Evolutionary conservation across 2,797 vertebrate genomes (phyloP).

Genomic region (Sebastes diploproa): DNA sequence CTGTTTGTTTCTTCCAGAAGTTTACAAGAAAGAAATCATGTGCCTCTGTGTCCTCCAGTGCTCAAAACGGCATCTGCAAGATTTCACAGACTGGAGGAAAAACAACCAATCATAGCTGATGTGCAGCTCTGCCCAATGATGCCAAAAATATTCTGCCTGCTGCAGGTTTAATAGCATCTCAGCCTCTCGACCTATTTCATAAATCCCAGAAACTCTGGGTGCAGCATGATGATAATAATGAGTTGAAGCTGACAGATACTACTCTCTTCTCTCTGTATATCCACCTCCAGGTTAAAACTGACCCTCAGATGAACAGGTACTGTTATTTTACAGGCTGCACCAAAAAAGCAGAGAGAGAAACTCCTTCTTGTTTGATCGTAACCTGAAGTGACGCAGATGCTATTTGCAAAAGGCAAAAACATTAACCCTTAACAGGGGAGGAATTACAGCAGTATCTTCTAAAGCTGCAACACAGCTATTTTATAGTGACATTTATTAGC

Average conservation of each 20-base stretch:
- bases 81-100: too few species aligned
- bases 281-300: too few species aligned
- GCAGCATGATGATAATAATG: not conserved
- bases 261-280: not conserved
- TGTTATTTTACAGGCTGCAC: not conserved
- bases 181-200: not conserved
- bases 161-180: too few species aligned
- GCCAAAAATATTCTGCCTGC: too few species aligned
- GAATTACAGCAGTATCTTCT: fast-evolving
- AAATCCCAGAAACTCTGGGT: not conserved
- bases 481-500: not conserved
- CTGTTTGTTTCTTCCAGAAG: not conserved
- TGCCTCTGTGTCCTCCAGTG: fast-evolving
- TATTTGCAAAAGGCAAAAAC: slow-evolving; percentile 38
- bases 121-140: too few species aligned
- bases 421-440: not conserved
- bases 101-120: too few species aligned
- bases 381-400: slow-evolving; percentile 67
- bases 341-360: not conserved
- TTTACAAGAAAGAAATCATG: not conserved
- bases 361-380: not conserved
- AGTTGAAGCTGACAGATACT: not conserved
- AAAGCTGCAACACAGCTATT: not conserved
- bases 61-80: too few species aligned
- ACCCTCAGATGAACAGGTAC: not conserved